Conservation (phyloP, 2,888 invertebrate genomes). For the Macropis europaea region DNA sequence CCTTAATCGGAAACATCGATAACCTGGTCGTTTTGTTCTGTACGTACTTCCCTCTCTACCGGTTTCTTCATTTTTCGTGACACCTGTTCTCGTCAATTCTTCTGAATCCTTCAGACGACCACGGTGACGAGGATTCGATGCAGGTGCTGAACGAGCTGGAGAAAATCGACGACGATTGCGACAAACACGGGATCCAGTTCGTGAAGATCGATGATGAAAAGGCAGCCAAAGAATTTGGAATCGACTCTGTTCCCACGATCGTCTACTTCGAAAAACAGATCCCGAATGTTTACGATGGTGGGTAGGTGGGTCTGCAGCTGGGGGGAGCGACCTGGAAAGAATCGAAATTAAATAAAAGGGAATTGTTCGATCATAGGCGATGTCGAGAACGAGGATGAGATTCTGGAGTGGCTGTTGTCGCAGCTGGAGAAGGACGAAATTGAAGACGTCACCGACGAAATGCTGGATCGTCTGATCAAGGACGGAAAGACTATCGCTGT, state of each 20-base stretch:
- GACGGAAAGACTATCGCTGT: slow-evolving; percentile 94
- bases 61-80: not conserved
- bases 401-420: slow-evolving; percentile 92
- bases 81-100: not conserved
- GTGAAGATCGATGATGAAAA: slow-evolving; percentile 94
- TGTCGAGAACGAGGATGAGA: slow-evolving; percentile 93
- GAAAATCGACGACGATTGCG: slow-evolving; percentile 96
- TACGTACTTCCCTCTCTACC: slow-evolving; percentile 81
- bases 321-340: slow-evolving; percentile 61
- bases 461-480: slow-evolving; percentile 93
- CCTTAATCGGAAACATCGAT: slow-evolving; percentile 93
- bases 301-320: slow-evolving; percentile 57
- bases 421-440: slow-evolving; percentile 96
- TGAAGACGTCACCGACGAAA: slow-evolving; percentile 96
- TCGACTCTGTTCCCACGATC: slow-evolving; percentile 90
- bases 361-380: slow-evolving; percentile 82
- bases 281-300: slow-evolving; percentile 94
- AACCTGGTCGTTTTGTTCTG: slow-evolving; percentile 96
- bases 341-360: not conserved
- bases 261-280: slow-evolving; percentile 97
- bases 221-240: slow-evolving; percentile 92
- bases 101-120: slow-evolving; percentile 86
- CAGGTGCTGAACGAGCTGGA: slow-evolving; percentile 92
- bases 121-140: slow-evolving; percentile 93
- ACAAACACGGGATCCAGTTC: slow-evolving; percentile 94